Conservation (phyloP, 2,888 invertebrate species). For the Synanthedon tipuliformis region DNA sequence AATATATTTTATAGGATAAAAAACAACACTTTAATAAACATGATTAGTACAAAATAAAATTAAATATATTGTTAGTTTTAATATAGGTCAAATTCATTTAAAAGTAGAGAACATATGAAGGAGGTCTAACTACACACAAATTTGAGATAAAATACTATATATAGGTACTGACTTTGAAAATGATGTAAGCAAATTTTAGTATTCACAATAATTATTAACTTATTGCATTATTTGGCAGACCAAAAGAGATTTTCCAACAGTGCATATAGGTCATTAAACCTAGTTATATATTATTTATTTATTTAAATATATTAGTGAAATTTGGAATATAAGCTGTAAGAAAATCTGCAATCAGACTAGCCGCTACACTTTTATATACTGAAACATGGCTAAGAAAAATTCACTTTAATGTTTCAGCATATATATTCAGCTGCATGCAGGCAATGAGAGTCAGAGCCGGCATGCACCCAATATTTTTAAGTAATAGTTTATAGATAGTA, state of each 20-base stretch:
- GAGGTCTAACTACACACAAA: slow-evolving; percentile 58
- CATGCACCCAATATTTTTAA: slow-evolving; percentile 66
- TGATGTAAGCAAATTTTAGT: slow-evolving; percentile 68
- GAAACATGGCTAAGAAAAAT: slow-evolving; percentile 65
- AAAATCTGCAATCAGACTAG: slow-evolving; percentile 70
- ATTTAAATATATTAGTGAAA: slow-evolving; percentile 58
- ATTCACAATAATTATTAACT: slow-evolving; percentile 61
- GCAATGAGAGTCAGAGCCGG: slow-evolving; percentile 60
- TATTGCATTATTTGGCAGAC: slow-evolving; percentile 69
- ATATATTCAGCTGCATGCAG: slow-evolving; percentile 67
- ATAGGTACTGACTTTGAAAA: slow-evolving; percentile 65
- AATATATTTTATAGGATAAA: slow-evolving; percentile 70
- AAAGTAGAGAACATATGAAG: slow-evolving; percentile 70
- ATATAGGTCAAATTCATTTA: slow-evolving; percentile 69
- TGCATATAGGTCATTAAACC: slow-evolving; percentile 62
- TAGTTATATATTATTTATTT: slow-evolving; percentile 21
- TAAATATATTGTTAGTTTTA: slow-evolving; percentile 71
- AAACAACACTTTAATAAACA: slow-evolving; percentile 66
- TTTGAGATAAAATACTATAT: slow-evolving; percentile 67
- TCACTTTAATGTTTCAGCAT: slow-evolving; percentile 67
- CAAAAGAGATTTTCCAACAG: slow-evolving; percentile 72
- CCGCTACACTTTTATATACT: slow-evolving; percentile 66
- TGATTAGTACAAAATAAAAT: slow-evolving; percentile 72
- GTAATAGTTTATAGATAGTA: slow-evolving; percentile 68
- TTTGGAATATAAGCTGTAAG: slow-evolving; percentile 70